phyloP scores from a whole-genome alignment of 2,888 invertebrate species.

The Hydrotaea diabolus region DNA sequence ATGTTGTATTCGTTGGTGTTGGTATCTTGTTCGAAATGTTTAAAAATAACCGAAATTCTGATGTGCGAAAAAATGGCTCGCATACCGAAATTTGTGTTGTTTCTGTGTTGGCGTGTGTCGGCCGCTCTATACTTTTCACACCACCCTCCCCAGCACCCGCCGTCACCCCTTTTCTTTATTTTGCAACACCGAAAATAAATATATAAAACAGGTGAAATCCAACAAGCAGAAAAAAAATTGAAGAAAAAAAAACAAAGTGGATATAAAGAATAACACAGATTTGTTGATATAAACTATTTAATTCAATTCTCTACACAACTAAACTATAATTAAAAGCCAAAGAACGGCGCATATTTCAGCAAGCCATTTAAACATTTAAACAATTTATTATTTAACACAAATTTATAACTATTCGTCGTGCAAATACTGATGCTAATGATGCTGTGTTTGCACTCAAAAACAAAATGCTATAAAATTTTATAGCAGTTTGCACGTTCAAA shows the following conservation, averaged over 20 bases:
- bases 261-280: slow-evolving; percentile 18
- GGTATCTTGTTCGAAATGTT: slow-evolving; percentile 9
- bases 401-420: slow-evolving; percentile 1
- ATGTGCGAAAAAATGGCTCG: slow-evolving; percentile 40
- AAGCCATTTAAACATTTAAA: slow-evolving; percentile 13
- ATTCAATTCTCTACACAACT: slow-evolving; percentile 6
- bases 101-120: slow-evolving; percentile 38
- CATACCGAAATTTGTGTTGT: slow-evolving; percentile 30
- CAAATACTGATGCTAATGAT: background rate
- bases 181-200: slow-evolving; percentile 28
- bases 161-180: too few species aligned
- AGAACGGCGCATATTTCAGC: slow-evolving; percentile 5
- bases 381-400: slow-evolving; percentile 5
- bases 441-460: background rate
- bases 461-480: slow-evolving; percentile 38
- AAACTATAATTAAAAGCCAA: slow-evolving; percentile 7
- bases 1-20: background rate
- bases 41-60: slow-evolving; percentile 30
- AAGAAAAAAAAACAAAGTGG: background rate
- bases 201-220: slow-evolving; percentile 56
- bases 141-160: background rate
- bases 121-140: slow-evolving; percentile 3
- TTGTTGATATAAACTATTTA: slow-evolving; percentile 35
- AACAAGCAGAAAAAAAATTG: too few species aligned
- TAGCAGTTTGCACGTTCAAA: slow-evolving; percentile 22